Evolutionary conservation across 2,888 invertebrate species (phyloP).

Genomic region (Tetrapedia diversipes): DNA sequence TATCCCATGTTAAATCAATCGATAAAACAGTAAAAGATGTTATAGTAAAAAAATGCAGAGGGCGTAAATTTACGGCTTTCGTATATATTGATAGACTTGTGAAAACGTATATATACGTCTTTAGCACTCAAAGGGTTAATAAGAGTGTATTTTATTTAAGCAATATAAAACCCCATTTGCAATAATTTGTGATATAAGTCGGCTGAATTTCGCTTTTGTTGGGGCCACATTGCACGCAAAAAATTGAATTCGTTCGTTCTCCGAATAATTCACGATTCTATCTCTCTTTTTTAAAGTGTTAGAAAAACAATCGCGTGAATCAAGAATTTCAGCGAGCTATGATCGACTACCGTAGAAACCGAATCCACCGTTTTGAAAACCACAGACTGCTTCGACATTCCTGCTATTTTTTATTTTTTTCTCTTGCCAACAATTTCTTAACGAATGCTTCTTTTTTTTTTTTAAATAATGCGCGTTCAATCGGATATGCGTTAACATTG

Average conservation of each 20-base stretch:
- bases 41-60: too few species aligned
- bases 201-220: neutral
- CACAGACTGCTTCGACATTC: conserved; percentile 10
- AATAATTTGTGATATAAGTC: conserved; percentile 28
- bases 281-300: neutral
- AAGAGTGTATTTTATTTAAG: too few species aligned
- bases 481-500: conserved; percentile 1
- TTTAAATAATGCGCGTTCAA: neutral
- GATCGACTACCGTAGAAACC: conserved; percentile 32
- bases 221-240: neutral
- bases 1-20: too few species aligned
- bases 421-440: neutral
- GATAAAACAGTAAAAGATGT: too few species aligned
- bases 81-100: too few species aligned
- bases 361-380: conserved; percentile 1
- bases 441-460: conserved; percentile 38
- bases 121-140: too few species aligned
- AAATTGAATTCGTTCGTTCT: conserved; percentile 30
- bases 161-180: too few species aligned
- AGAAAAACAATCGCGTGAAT: conserved; percentile 25
- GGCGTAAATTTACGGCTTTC: too few species aligned
- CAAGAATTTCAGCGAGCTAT: conserved; percentile 29
- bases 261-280: conserved; percentile 9
- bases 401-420: neutral
- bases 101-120: too few species aligned